These are phyloP conservation scores for Anhinga anhinga DNA, from an alignment of 2,113 vertebrate genomes.

Conservation along the genomic window DNA sequence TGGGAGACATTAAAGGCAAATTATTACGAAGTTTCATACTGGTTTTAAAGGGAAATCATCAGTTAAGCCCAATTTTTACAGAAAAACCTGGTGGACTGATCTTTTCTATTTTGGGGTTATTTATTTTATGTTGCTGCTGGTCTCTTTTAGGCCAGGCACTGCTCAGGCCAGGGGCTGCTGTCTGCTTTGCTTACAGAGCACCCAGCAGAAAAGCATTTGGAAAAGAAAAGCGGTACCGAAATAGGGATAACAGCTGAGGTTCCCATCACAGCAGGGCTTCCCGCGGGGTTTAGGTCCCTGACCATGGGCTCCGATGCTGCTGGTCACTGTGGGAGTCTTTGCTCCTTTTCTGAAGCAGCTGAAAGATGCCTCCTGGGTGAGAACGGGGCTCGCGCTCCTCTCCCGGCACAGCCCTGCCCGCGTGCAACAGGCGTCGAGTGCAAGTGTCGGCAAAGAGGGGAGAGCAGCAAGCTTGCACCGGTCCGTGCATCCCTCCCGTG, in stretches of 20 bases:
- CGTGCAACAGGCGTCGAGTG: fast-evolving
- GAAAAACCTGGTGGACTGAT: neutral
- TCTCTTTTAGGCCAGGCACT: neutral
- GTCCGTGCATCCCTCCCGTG: fast-evolving
- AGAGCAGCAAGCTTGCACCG: neutral
- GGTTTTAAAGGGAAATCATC: slow-evolving; percentile 12
- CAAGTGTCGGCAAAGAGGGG: neutral
- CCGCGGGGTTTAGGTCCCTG: neutral
- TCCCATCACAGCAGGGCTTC: neutral
- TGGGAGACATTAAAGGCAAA: slow-evolving; percentile 45
- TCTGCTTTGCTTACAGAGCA: neutral
- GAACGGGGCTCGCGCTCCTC: neutral
- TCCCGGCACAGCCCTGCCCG: neutral
- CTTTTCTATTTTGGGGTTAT: neutral
- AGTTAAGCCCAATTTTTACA: neutral
- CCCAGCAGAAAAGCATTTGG: neutral
- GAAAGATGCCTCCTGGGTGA: neutral
- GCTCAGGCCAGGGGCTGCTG: neutral
- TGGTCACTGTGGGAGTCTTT: neutral
- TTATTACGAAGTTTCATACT: neutral
- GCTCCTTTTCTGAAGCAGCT: neutral
- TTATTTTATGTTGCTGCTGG: neutral
- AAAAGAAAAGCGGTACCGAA: neutral
- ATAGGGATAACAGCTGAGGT: fast-evolving
- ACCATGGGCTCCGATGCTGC: fast-evolving